These are phyloP conservation scores for Pristionchus arcanus DNA, from an alignment of 2,888 invertebrate genomes.

Conservation along the genomic window DNA sequence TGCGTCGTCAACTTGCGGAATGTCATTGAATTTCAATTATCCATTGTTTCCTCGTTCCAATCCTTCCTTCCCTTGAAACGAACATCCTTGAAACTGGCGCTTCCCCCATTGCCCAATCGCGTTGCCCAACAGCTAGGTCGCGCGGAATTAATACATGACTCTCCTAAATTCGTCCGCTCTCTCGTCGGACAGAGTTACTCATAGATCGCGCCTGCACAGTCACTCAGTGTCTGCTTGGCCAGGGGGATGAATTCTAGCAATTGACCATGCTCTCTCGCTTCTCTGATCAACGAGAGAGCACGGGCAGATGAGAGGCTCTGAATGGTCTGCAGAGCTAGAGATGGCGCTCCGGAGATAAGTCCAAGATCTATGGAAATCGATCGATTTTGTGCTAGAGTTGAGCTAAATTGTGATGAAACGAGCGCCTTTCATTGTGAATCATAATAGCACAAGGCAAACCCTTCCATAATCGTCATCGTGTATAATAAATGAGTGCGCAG, in stretches of 20 bases:
- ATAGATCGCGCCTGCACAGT: not conserved
- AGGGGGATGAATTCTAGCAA: no score
- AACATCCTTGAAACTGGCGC: not conserved
- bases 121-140: not conserved
- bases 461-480: no score
- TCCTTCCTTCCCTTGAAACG: not conserved
- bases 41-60: not conserved
- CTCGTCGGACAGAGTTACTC: not conserved
- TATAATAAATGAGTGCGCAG: no score
- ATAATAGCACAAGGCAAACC: no score
- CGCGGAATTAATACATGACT: not conserved
- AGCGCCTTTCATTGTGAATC: not conserved
- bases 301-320: no score
- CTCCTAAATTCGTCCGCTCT: not conserved
- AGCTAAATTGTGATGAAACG: not conserved
- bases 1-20: conserved; percentile 30
- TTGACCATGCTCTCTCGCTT: no score
- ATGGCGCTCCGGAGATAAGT: not conserved
- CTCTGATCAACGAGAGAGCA: no score
- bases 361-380: not conserved
- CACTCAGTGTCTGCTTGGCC: no score
- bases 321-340: not conserved
- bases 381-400: not conserved
- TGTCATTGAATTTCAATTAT: not conserved
- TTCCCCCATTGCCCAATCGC: conserved; percentile 5